phyloP scores from a whole-genome alignment of 1,140 invertebrate genomes.

The Ooceraea biroi region DNA sequence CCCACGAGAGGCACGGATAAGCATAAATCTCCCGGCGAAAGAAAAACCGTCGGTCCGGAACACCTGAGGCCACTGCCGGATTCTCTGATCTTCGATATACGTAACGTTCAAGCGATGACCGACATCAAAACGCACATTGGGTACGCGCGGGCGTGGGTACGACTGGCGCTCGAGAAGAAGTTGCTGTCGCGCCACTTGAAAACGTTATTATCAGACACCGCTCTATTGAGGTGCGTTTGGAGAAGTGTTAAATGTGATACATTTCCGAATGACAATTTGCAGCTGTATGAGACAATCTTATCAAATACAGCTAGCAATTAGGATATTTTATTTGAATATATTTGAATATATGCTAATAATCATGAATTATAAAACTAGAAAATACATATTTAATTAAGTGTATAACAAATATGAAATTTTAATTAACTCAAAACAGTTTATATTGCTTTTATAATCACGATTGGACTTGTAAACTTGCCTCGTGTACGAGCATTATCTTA shows the following conservation, averaged over 20 bases:
- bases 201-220: constrained; percentile 94
- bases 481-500: neutral
- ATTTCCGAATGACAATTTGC: neutral
- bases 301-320: constrained; percentile 11
- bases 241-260: neutral
- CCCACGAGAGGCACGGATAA: constrained; percentile 85
- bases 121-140: constrained; percentile 99
- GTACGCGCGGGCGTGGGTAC: constrained; percentile 98
- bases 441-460: neutral
- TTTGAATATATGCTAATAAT: neutral
- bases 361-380: neutral
- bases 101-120: constrained; percentile 97
- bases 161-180: constrained; percentile 99
- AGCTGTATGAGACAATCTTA: neutral
- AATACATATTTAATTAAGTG: neutral
- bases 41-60: constrained; percentile 87
- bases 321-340: neutral
- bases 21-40: constrained; percentile 86
- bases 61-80: constrained; percentile 92
- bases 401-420: neutral
- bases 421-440: neutral
- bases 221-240: constrained; percentile 90
- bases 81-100: constrained; percentile 96
- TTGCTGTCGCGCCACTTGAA: constrained; percentile 97
- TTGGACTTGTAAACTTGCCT: neutral